A percentile compares a stretch with the other conserved stretches of the same genome.
These are phyloP conservation scores for Troides aeacus DNA, from an alignment of 2,888 invertebrate species.

Conservation along the genomic window DNA sequence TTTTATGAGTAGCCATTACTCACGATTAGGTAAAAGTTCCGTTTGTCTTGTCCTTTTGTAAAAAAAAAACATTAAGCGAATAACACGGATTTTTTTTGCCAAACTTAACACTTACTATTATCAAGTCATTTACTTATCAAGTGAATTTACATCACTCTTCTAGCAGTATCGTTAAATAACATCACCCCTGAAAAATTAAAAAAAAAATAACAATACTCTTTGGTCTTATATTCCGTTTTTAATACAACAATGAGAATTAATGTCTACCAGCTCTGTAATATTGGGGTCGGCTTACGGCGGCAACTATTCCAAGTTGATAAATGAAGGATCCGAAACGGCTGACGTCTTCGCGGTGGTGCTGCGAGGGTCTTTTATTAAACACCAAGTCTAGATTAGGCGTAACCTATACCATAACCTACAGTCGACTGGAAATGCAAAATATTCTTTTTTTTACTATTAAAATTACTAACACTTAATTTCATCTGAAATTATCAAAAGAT, in stretches of 20 bases:
- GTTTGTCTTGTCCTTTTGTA: no score
- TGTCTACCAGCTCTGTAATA: slow-evolving; percentile 13
- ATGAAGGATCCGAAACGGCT: slow-evolving; percentile 25
- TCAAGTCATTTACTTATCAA: no score
- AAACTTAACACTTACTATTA: no score
- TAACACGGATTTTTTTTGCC: no score
- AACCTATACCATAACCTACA: slow-evolving; percentile 3
- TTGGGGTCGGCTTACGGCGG: slow-evolving; percentile 12
- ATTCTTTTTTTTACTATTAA: no score
- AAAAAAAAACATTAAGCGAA: no score
- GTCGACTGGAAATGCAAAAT: slow-evolving; percentile 4
- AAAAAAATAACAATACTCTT: neutral
- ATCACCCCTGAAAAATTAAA: neutral
- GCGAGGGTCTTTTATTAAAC: slow-evolving; percentile 11
- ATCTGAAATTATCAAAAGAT: no score
- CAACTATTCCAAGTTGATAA: slow-evolving; percentile 27
- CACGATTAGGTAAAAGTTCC: no score
- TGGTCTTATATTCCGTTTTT: neutral
- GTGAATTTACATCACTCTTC: no score
- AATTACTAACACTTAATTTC: no score
- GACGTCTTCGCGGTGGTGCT: slow-evolving; percentile 21
- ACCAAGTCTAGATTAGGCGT: slow-evolving; percentile 22
- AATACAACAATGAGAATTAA: slow-evolving; percentile 4
- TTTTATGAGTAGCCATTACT: no score
- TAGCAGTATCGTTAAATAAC: no score